A percentile compares a stretch with the other conserved stretches of the same genome.
These are phyloP conservation scores for Oreotragus oreotragus DNA, from an alignment of 2,113 vertebrate species.

Conservation along the genomic window DNA sequence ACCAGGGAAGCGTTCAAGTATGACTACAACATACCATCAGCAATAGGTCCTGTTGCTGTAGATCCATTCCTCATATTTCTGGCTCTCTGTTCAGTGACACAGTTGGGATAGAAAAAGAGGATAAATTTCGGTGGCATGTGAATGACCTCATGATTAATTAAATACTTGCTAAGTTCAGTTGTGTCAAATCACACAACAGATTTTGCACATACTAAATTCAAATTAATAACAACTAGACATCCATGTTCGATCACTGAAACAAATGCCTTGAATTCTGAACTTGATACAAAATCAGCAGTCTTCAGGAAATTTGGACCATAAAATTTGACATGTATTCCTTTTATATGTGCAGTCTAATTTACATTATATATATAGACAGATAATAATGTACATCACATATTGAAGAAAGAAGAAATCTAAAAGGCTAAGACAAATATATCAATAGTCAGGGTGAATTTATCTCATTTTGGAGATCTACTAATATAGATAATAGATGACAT, in stretches of 20 bases:
- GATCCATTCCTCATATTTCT: not conserved
- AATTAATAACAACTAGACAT: not conserved
- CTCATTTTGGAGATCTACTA: not conserved
- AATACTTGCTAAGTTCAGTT: not conserved
- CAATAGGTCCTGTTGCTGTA: not conserved
- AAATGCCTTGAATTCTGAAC: not conserved
- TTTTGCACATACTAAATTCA: not conserved
- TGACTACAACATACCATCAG: not conserved
- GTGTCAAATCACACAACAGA: not conserved
- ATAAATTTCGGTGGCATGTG: not conserved
- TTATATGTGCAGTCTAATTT: not conserved
- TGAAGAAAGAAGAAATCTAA: not conserved
- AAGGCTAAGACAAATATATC: not conserved
- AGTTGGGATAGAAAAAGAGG: not conserved
- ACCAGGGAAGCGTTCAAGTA: not conserved
- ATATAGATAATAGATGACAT: not conserved
- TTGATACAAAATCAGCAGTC: not conserved
- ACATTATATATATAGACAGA: not conserved
- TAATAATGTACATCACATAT: not conserved
- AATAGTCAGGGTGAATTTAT: too few relatives aligned
- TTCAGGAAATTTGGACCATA: not conserved
- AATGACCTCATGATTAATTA: not conserved
- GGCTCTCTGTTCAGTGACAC: not conserved
- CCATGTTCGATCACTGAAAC: not conserved
- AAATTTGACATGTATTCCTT: not conserved